Evolutionary conservation across 92 coral and sea anemone species (phyloP).

Genomic region (Siderastrea radians): DNA sequence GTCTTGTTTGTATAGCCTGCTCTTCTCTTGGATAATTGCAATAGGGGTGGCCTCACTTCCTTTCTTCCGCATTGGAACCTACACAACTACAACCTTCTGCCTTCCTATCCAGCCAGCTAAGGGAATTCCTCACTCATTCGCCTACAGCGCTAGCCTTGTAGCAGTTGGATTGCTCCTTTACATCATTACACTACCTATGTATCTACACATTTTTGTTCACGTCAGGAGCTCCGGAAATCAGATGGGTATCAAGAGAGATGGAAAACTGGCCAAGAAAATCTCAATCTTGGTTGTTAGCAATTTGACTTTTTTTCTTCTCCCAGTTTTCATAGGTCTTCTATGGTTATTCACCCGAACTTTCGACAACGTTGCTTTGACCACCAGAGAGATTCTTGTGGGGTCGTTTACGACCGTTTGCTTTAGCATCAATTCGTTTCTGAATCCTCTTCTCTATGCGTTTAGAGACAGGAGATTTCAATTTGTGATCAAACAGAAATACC

Average conservation of each 20-base stretch:
- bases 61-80: constrained; percentile 75
- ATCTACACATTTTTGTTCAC: constrained; percentile 70
- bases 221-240: constrained; percentile 75
- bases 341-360: constrained; percentile 78
- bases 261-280: constrained; percentile 76
- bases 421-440: constrained; percentile 77
- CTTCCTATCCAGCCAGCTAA: constrained; percentile 88
- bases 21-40: constrained; percentile 65
- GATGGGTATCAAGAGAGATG: constrained; percentile 83
- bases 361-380: constrained; percentile 56
- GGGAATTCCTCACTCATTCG: constrained; percentile 67
- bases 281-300: constrained; percentile 77
- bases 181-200: constrained; percentile 71
- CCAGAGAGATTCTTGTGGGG: constrained; percentile 79
- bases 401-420: constrained; percentile 77
- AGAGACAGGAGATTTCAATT: constrained; percentile 75
- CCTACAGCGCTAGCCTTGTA: constrained; percentile 73
- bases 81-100: constrained; percentile 86
- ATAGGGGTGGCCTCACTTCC: constrained; percentile 70
- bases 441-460: constrained; percentile 87
- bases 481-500: constrained; percentile 37
- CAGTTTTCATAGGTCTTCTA: constrained; percentile 69
- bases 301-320: constrained; percentile 76
- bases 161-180: constrained; percentile 72
- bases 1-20: constrained; percentile 37